phyloP scores from a whole-genome alignment of 2,113 vertebrate genomes.

The Illadopsis cleaveri region DNA sequence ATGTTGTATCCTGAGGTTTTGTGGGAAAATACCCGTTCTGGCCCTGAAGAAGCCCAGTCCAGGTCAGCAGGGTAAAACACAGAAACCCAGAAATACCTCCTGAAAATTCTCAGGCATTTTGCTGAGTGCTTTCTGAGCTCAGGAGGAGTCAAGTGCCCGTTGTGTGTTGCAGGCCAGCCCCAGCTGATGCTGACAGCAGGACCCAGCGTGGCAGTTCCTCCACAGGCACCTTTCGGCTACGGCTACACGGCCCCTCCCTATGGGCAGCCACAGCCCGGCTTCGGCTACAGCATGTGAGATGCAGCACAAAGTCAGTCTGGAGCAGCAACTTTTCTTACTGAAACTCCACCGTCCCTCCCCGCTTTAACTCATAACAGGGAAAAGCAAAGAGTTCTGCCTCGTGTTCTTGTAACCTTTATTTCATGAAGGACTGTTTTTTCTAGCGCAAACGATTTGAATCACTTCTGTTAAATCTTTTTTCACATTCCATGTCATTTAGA shows the following conservation, averaged over 20 bases:
- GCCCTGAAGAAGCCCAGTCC: background rate
- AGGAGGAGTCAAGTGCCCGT: background rate
- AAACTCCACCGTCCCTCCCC: constrained; percentile 86
- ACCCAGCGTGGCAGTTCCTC: constrained; percentile 91
- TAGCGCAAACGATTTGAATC: constrained; percentile 83
- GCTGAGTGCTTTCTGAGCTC: accelerated
- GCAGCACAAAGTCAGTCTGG: constrained; percentile 70
- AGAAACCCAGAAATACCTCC: accelerated
- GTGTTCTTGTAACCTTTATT: constrained; percentile 84
- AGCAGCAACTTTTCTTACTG: constrained; percentile 80
- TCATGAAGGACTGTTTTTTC: constrained; percentile 97
- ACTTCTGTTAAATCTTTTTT: constrained; percentile 83
- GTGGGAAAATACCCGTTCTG: background rate
- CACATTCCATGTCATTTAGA: constrained; percentile 95
- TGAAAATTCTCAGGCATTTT: accelerated
- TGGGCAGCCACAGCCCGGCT: constrained; percentile 89
- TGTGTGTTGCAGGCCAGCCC: constrained; percentile 84
- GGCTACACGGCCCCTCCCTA: constrained; percentile 93
- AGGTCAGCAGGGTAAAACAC: background rate
- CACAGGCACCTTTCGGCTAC: constrained; percentile 92
- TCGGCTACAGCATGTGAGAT: constrained; percentile 94
- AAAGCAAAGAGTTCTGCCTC: constrained; percentile 76
- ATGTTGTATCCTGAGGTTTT: background rate
- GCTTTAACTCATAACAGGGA: constrained; percentile 77
- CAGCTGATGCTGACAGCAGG: constrained; percentile 98